Conservation (phyloP, 2,888 invertebrate species). For the Drosophila gaucha region DNA sequence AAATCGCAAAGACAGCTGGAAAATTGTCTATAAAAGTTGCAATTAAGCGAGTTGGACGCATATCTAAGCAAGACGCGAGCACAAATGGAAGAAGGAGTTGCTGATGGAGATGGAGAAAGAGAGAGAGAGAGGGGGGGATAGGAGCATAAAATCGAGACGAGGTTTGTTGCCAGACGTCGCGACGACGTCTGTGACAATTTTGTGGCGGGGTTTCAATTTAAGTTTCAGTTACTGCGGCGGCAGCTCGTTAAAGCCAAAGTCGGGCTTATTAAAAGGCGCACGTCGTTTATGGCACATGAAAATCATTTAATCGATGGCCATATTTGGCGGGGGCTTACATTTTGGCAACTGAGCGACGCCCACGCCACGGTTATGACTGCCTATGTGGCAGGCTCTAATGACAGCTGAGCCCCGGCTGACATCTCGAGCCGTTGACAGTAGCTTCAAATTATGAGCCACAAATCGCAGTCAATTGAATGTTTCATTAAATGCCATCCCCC, state of each 20-base stretch:
- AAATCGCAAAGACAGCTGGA: constrained; percentile 36
- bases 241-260: constrained; percentile 70
- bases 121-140: neutral
- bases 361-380: constrained; percentile 35
- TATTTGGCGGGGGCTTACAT: constrained; percentile 65
- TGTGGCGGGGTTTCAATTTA: constrained; percentile 58
- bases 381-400: constrained; percentile 54
- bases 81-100: constrained; percentile 25
- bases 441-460: constrained; percentile 72
- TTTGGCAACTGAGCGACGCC: constrained; percentile 57
- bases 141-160: constrained; percentile 11
- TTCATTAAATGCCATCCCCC: constrained; percentile 59
- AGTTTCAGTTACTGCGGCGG: constrained; percentile 42
- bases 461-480: constrained; percentile 60
- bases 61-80: constrained; percentile 64
- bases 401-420: constrained; percentile 48
- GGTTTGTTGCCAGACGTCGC: constrained; percentile 50
- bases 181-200: constrained; percentile 76
- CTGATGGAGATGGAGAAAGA: neutral
- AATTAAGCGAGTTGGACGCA: constrained; percentile 74
- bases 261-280: constrained; percentile 76
- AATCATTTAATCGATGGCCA: constrained; percentile 81
- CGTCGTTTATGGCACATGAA: constrained; percentile 79
- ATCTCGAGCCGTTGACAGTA: constrained; percentile 58
- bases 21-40: constrained; percentile 75